These are phyloP conservation scores for Lepidurus arcticus DNA, from an alignment of 1,140 invertebrate genomes.

Conservation along the genomic window DNA sequence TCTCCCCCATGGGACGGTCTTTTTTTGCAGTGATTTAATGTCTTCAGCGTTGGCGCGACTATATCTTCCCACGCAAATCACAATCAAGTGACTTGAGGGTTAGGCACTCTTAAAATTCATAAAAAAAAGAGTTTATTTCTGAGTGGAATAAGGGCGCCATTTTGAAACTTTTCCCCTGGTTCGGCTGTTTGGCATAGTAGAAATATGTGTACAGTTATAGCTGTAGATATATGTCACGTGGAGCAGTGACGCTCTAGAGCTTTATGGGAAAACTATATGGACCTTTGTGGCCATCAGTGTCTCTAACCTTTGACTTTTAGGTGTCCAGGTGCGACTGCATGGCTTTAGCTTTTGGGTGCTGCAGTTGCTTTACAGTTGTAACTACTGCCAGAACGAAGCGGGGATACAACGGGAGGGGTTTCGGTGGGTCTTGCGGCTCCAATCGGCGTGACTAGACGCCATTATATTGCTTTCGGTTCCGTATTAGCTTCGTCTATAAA, in stretches of 20 bases:
- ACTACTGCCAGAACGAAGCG: not conserved
- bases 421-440: not conserved
- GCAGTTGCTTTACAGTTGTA: not conserved
- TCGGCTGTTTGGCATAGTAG: no score
- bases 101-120: not conserved
- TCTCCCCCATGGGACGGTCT: not conserved
- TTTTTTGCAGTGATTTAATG: not conserved
- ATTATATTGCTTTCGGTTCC: constrained; percentile 15
- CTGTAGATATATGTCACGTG: no score
- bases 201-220: no score
- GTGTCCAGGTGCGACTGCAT: not conserved
- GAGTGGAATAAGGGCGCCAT: no score
- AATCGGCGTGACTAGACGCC: constrained; percentile 17
- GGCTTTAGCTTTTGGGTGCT: not conserved
- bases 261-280: not conserved
- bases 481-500: constrained; percentile 15
- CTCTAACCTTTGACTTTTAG: constrained; percentile 14
- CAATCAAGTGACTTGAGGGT: not conserved
- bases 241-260: no score
- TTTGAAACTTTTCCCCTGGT: no score
- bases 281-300: not conserved
- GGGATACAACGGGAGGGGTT: constrained; percentile 8
- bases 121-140: no score
- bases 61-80: not conserved
- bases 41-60: not conserved